These are phyloP conservation scores for Gambusia holbrooki DNA, from an alignment of 2,113 vertebrate species.

Conservation along the genomic window DNA sequence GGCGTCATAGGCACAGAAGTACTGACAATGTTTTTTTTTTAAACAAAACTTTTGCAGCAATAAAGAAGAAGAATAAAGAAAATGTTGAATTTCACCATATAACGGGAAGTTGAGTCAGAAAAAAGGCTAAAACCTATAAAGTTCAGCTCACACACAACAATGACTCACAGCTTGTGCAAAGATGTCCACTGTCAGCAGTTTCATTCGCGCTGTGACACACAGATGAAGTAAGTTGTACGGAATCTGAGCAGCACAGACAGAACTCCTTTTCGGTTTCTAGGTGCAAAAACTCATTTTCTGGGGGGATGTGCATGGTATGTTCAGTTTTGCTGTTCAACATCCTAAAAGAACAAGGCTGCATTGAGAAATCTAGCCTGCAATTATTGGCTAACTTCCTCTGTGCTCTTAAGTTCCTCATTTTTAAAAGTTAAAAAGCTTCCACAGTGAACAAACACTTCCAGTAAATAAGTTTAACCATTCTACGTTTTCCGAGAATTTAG, in stretches of 20 bases:
- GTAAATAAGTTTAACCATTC: background rate
- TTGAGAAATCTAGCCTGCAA: conserved; percentile 58
- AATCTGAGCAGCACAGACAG: background rate
- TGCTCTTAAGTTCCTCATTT: conserved; percentile 66
- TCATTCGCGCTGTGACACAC: background rate
- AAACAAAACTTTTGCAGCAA: background rate
- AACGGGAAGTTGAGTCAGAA: conserved; percentile 14
- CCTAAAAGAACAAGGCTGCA: conserved; percentile 2
- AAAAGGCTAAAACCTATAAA: background rate
- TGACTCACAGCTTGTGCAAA: conserved; percentile 14
- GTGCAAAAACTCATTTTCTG: background rate
- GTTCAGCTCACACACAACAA: background rate
- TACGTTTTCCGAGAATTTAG: background rate
- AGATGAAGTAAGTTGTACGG: background rate
- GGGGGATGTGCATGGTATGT: background rate
- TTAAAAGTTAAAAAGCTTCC: conserved; percentile 4
- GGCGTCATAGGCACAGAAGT: conserved; percentile 37
- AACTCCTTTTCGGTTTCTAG: background rate
- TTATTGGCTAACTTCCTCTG: conserved; percentile 75
- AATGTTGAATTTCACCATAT: background rate
- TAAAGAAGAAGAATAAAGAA: background rate
- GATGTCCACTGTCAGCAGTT: conserved; percentile 28
- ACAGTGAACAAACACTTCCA: background rate
- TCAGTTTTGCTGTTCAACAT: background rate
- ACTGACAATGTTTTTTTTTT: background rate